These are phyloP conservation scores for Lepilemur ruficaudatus DNA, from an alignment of 2,797 vertebrate species.

Conservation along the genomic window DNA sequence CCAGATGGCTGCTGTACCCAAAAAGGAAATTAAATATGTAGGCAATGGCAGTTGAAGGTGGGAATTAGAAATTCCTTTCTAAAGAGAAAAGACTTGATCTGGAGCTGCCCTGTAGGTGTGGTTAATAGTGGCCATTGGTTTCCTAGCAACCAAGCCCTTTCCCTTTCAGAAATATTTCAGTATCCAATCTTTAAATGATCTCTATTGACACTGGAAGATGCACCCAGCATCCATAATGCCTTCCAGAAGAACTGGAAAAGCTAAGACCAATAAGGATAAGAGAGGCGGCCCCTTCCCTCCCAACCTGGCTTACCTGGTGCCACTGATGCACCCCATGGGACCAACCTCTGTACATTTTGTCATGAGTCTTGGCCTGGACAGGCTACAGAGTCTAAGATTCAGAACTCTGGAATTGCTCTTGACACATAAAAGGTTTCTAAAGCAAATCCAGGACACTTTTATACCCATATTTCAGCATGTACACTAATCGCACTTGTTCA, in stretches of 20 bases:
- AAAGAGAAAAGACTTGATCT: conserved; percentile 64
- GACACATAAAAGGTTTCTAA: background rate
- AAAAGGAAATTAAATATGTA: conserved; percentile 73
- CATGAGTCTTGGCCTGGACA: background rate
- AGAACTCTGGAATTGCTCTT: background rate
- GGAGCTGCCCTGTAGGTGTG: conserved; percentile 69
- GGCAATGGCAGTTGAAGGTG: conserved; percentile 54
- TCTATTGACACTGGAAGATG: background rate
- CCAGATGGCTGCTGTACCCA: conserved; percentile 69
- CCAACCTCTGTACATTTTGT: background rate
- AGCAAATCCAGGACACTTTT: background rate
- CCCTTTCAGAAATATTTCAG: conserved; percentile 44
- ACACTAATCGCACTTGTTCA: background rate
- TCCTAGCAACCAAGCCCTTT: conserved; percentile 70
- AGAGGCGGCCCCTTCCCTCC: background rate
- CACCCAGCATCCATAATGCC: background rate
- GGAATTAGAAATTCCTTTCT: conserved; percentile 68
- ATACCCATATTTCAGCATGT: background rate
- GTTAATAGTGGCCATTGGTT: conserved; percentile 57
- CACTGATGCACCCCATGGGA: background rate
- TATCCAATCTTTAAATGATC: background rate
- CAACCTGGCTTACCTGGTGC: background rate
- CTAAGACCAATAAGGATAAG: background rate
- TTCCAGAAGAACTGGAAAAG: conserved; percentile 4
- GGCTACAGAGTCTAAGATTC: background rate